Evolutionary conservation across 2,888 invertebrate species (phyloP).

Genomic region (Eupsilia transversa): DNA sequence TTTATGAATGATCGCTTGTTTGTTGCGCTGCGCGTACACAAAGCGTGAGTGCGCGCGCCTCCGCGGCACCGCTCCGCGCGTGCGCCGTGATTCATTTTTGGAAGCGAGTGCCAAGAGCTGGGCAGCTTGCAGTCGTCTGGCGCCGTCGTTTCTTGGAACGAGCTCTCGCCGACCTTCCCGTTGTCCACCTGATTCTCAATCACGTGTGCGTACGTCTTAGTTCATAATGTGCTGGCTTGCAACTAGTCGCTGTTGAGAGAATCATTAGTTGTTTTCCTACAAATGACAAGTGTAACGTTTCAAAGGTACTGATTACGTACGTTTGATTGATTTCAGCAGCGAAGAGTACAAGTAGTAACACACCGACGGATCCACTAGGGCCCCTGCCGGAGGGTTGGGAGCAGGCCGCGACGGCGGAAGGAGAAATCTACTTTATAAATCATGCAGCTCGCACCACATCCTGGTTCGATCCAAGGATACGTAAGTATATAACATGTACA

Average conservation of each 20-base stretch:
- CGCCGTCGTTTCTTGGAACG: conserved; percentile 85
- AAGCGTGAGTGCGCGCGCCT: conserved; percentile 68
- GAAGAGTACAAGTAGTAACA: conserved; percentile 90
- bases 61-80: conserved; percentile 46
- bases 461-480: conserved; percentile 99
- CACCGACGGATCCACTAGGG: conserved; percentile 91
- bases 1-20: conserved; percentile 84
- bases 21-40: conserved; percentile 69
- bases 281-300: conserved; percentile 65
- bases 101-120: conserved; percentile 72
- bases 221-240: conserved; percentile 80
- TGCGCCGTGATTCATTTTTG: conserved; percentile 69
- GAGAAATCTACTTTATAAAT: conserved; percentile 97
- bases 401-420: conserved; percentile 95
- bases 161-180: conserved; percentile 82
- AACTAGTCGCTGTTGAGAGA: conserved; percentile 89
- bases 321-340: conserved; percentile 89
- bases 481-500: conserved; percentile 91
- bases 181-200: conserved; percentile 80
- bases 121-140: conserved; percentile 76
- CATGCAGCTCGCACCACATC: conserved; percentile 98
- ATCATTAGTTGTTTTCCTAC: conserved; percentile 75
- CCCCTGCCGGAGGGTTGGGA: conserved; percentile 97
- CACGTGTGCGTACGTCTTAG: conserved; percentile 82
- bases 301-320: conserved; percentile 73